Percentiles rank a stretch among this genome's conserved stretches.
These are phyloP conservation scores for Loripinus fragilis DNA, from an alignment of 2,888 invertebrate genomes.

Conservation along the genomic window DNA sequence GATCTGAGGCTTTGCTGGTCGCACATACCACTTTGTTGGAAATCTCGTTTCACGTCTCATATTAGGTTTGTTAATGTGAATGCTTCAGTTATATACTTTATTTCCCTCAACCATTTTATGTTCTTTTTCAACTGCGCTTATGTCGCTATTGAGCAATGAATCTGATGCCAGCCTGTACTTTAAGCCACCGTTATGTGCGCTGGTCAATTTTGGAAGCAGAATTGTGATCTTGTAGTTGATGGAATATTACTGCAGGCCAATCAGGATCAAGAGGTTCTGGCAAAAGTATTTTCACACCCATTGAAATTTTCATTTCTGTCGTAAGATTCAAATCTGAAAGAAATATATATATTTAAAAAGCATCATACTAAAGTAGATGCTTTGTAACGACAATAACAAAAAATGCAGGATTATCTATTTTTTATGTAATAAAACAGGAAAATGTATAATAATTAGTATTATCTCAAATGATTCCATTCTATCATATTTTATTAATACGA, in stretches of 20 bases:
- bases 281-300: background rate
- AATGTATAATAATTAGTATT: too few relatives aligned
- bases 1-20: too few relatives aligned
- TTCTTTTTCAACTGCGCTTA: constrained; percentile 13
- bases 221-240: constrained; percentile 25
- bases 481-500: too few relatives aligned
- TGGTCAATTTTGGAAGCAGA: constrained; percentile 20
- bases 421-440: too few relatives aligned
- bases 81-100: background rate
- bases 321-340: constrained; percentile 29
- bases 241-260: constrained; percentile 26
- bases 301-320: constrained; percentile 30
- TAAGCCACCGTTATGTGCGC: too few relatives aligned
- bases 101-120: background rate
- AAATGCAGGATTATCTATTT: too few relatives aligned
- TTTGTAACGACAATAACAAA: too few relatives aligned
- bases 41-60: too few relatives aligned
- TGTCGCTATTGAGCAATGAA: background rate
- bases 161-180: constrained; percentile 13
- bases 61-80: background rate
- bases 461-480: too few relatives aligned
- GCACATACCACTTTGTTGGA: too few relatives aligned
- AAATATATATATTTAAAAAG: too few relatives aligned
- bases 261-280: constrained; percentile 33
- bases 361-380: too few relatives aligned